phyloP scores from a whole-genome alignment of 2,888 invertebrate species.

The Agrotis puta region DNA sequence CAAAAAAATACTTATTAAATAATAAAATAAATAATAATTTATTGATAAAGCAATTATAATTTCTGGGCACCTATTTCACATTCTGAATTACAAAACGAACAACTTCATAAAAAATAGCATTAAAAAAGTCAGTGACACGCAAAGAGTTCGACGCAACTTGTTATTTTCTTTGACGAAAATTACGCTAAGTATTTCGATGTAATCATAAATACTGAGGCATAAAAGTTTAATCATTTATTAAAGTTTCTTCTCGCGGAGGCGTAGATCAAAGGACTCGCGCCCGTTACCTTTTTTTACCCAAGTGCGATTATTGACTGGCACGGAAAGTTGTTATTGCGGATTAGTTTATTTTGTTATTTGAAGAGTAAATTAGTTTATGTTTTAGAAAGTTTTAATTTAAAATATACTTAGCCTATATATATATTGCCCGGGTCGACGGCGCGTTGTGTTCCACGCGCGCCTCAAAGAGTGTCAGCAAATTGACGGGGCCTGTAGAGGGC shows the following conservation, averaged over 20 bases:
- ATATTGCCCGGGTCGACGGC: too few species aligned
- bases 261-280: constrained; percentile 67
- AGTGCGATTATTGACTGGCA: constrained; percentile 45
- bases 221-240: constrained; percentile 79
- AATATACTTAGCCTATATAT: background rate
- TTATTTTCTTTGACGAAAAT: constrained; percentile 69
- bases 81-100: background rate
- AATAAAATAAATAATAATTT: background rate
- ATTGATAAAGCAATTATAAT: background rate
- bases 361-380: constrained; percentile 28
- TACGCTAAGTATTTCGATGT: constrained; percentile 72
- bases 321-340: constrained; percentile 29
- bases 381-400: background rate
- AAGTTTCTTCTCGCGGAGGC: constrained; percentile 68
- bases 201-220: constrained; percentile 68
- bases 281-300: constrained; percentile 43
- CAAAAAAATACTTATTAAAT: too few species aligned
- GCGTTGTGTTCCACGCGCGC: too few species aligned
- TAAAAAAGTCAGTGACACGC: constrained; percentile 16
- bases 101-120: constrained; percentile 7
- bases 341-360: constrained; percentile 26
- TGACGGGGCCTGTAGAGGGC: too few species aligned
- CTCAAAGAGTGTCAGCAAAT: too few species aligned
- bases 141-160: constrained; percentile 30
- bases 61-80: background rate